Evolutionary conservation across 2,888 invertebrate genomes (phyloP).

Genomic region (Lacanobia wlatinum): DNA sequence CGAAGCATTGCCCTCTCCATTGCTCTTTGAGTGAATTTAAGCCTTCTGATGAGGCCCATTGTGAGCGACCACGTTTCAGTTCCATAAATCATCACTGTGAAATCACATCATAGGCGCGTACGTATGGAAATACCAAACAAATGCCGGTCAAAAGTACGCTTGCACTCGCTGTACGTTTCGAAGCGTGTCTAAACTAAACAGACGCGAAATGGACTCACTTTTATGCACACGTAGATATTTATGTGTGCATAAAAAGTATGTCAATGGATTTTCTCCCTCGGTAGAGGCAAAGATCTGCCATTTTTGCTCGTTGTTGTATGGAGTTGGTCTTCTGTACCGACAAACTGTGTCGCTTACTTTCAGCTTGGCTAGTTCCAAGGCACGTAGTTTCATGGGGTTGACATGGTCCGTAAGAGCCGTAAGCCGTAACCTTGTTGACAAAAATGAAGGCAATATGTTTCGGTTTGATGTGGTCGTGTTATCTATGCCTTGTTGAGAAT

Average conservation of each 20-base stretch:
- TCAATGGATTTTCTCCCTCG: no score
- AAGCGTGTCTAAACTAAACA: no score
- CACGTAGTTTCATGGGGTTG: conserved; percentile 31
- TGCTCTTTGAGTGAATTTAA: no score
- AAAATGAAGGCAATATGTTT: conserved; percentile 23
- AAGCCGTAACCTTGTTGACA: conserved; percentile 20
- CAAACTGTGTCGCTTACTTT: background rate
- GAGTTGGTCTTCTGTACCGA: background rate
- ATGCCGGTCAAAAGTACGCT: background rate
- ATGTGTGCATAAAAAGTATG: no score
- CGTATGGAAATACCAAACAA: background rate
- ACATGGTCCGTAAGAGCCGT: conserved; percentile 12
- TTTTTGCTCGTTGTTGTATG: background rate
- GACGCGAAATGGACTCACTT: no score
- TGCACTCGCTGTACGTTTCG: background rate
- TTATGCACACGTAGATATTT: no score
- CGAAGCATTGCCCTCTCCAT: no score
- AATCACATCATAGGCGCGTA: no score
- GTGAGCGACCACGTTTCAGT: no score
- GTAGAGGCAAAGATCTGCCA: no score
- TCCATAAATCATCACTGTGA: no score
- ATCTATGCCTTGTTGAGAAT: background rate
- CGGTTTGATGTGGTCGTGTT: conserved; percentile 12
- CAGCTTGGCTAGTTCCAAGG: conserved; percentile 24
- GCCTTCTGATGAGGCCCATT: no score